Percentiles rank a stretch among this genome's conserved stretches.
Conservation (phyloP, 1,140 invertebrate species). For the Drosophila bifasciata region DNA sequence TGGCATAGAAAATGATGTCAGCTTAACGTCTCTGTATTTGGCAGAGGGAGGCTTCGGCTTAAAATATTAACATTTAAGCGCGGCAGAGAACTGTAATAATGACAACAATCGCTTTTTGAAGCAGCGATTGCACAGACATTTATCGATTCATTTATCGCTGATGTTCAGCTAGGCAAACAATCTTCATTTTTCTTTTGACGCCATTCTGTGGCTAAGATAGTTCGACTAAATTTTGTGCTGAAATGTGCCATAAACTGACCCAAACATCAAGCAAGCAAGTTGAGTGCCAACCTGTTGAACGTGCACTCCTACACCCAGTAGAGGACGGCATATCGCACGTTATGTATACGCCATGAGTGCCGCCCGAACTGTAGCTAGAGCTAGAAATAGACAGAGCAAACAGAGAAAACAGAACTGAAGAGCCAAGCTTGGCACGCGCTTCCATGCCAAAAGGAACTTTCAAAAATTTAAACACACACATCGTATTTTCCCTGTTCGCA, state of each 20-base stretch:
- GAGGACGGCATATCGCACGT: not conserved
- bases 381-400: conserved; percentile 14
- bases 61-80: conserved; percentile 16
- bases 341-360: conserved; percentile 65
- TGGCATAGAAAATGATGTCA: too few relatives aligned
- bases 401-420: conserved; percentile 29
- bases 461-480: too few relatives aligned
- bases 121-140: not conserved
- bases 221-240: too few relatives aligned
- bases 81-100: conserved; percentile 10
- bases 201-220: too few relatives aligned
- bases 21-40: too few relatives aligned
- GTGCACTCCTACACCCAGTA: conserved; percentile 5
- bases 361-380: conserved; percentile 33
- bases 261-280: conserved; percentile 40
- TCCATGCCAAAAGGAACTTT: conserved; percentile 2
- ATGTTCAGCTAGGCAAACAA: too few relatives aligned
- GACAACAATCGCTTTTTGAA: not conserved
- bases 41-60: not conserved
- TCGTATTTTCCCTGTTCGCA: too few relatives aligned
- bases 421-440: conserved; percentile 33
- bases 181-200: too few relatives aligned
- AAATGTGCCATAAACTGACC: conserved; percentile 67
- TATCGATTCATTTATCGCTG: conserved; percentile 10
- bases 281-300: conserved; percentile 63